Evolutionary conservation across 2,888 invertebrate species (phyloP).

Genomic region (Dermolepida albohirtum): DNA sequence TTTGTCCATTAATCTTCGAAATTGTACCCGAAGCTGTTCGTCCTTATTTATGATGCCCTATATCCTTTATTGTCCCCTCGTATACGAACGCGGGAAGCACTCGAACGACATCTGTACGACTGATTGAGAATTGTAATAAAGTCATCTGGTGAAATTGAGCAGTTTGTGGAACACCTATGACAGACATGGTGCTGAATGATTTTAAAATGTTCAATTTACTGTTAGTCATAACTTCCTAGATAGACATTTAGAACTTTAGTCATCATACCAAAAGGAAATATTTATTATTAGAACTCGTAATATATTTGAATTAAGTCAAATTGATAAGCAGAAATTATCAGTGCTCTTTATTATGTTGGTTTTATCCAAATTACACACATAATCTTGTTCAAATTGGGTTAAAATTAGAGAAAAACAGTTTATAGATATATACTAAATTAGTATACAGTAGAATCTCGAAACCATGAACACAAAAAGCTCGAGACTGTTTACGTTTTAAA

Average conservation of each 20-base stretch:
- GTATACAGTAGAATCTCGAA: no score
- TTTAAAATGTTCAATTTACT: slow-evolving; percentile 4
- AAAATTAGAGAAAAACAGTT: no score
- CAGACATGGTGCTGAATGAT: neutral
- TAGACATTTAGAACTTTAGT: slow-evolving; percentile 4
- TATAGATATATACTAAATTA: no score
- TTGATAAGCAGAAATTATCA: no score
- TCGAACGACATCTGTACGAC: slow-evolving; percentile 21
- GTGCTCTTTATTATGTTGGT: no score
- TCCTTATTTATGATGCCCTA: slow-evolving; percentile 24
- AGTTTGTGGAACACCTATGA: slow-evolving; percentile 24
- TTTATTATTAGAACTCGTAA: neutral
- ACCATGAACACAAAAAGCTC: no score
- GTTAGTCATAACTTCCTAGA: slow-evolving; percentile 24
- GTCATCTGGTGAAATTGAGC: neutral
- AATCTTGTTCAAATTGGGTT: no score
- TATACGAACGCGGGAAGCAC: slow-evolving; percentile 16
- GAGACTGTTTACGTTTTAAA: no score
- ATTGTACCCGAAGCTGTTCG: slow-evolving; percentile 18
- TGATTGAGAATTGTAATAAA: slow-evolving; percentile 33
- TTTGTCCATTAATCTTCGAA: slow-evolving; percentile 35
- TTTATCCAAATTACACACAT: no score
- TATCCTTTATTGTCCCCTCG: slow-evolving; percentile 34
- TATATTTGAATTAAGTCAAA: neutral
- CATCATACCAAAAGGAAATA: slow-evolving; percentile 8